Evolutionary conservation across 2,113 vertebrate species (phyloP).

Genomic region (Neolamprologus fasciatus): DNA sequence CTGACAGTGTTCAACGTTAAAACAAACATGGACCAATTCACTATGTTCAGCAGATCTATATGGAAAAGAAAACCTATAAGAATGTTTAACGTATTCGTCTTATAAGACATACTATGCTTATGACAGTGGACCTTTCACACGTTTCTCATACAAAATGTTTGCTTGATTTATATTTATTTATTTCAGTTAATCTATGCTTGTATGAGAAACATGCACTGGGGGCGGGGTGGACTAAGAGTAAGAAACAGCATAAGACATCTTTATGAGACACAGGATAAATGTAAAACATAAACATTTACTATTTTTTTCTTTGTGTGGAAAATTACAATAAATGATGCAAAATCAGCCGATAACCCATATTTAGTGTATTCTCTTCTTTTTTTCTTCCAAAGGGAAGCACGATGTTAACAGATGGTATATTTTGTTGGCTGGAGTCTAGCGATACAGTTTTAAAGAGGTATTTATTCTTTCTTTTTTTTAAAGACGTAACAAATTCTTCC

Average conservation of each 20-base stretch:
- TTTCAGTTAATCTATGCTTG: not conserved
- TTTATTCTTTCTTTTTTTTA: conserved; percentile 31
- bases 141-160: not conserved
- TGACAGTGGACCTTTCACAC: not conserved
- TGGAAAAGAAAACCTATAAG: not conserved
- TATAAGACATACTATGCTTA: not conserved
- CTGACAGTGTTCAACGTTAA: conserved; percentile 37
- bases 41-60: not conserved
- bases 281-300: not conserved
- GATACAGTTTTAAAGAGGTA: conserved; percentile 61
- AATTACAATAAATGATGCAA: conserved; percentile 21
- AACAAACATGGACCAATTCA: conserved; percentile 16
- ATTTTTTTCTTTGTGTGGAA: not conserved
- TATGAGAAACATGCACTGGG: not conserved
- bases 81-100: not conserved
- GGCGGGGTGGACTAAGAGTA: not conserved
- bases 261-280: not conserved
- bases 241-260: not conserved
- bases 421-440: conserved; percentile 43
- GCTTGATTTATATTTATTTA: not conserved
- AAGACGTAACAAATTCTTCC: conserved; percentile 42
- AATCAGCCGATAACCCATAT: conserved; percentile 54
- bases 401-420: conserved; percentile 48
- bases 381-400: conserved; percentile 65
- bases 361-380: conserved; percentile 46